These are phyloP conservation scores for Sebastes oblongus DNA, from an alignment of 2,797 vertebrate species.

Conservation along the genomic window DNA sequence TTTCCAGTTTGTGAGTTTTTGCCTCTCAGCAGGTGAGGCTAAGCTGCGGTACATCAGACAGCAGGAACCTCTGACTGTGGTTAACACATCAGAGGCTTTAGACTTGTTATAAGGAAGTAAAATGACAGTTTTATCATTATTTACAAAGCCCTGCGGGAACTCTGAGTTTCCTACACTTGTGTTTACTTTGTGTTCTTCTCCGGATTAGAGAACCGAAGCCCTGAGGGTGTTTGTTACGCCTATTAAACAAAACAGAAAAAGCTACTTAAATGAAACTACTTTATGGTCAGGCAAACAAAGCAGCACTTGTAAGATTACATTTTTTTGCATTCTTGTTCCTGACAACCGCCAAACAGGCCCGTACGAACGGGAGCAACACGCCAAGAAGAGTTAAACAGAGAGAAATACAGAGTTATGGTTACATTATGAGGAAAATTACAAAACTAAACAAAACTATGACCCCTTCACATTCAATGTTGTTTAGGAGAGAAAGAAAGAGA, in stretches of 20 bases:
- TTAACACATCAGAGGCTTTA: not conserved
- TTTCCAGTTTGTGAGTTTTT: not conserved
- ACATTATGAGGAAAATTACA: not conserved
- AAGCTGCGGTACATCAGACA: not conserved
- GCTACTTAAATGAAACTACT: not conserved
- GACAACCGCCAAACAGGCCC: not conserved
- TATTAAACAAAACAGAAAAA: constrained; percentile 6
- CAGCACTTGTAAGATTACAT: not conserved
- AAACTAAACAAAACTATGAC: not conserved
- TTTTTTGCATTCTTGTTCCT: not conserved
- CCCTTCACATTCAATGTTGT: not conserved
- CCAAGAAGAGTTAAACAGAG: not conserved
- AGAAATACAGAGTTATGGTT: not conserved
- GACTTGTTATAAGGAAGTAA: not conserved
- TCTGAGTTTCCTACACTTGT: not conserved
- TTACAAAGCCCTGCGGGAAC: not conserved
- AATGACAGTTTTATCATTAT: not conserved
- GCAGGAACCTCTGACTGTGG: not conserved
- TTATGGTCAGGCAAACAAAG: constrained; percentile 19
- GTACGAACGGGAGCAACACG: not conserved
- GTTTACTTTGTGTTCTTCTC: not conserved
- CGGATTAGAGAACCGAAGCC: constrained; percentile 2
- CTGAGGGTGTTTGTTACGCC: not conserved
- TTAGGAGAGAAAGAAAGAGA: not conserved
- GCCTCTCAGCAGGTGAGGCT: not conserved